phyloP scores from a whole-genome alignment of 2,797 vertebrate genomes.

The Amphiprion clarkii region DNA sequence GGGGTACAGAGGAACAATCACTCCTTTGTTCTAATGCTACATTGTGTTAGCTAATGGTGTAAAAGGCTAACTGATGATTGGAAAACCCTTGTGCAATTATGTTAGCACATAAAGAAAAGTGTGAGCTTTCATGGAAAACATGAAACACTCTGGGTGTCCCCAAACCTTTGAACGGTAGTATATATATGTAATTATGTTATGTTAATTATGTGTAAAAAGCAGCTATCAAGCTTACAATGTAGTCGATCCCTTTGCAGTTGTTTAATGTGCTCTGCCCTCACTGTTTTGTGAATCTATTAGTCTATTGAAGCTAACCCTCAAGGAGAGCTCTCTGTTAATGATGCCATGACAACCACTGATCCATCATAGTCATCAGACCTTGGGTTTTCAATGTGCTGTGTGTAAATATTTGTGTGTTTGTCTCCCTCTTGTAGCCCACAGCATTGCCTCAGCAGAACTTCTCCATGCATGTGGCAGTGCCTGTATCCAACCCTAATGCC shows the following conservation, averaged over 20 bases:
- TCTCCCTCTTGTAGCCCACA: constrained; percentile 87
- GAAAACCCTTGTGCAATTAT: too few relatives aligned
- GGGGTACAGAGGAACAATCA: too few relatives aligned
- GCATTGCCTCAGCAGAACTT: constrained; percentile 96
- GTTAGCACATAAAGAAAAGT: too few relatives aligned
- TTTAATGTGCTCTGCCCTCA: constrained; percentile 11
- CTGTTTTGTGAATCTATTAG: constrained; percentile 25
- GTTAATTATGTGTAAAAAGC: constrained; percentile 23
- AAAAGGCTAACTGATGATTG: too few relatives aligned
- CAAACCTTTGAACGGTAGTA: too few relatives aligned
- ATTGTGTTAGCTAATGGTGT: too few relatives aligned
- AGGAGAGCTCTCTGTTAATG: constrained; percentile 50
- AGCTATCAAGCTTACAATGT: constrained; percentile 18
- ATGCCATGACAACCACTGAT: constrained; percentile 63
- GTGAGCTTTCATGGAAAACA: too few relatives aligned
- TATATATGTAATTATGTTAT: constrained; percentile 1
- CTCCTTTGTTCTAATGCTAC: too few relatives aligned
- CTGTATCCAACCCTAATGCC: constrained; percentile 94
- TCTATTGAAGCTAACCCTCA: constrained; percentile 44
- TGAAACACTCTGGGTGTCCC: too few relatives aligned
- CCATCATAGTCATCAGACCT: constrained; percentile 44
- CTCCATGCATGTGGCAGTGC: constrained; percentile 99
- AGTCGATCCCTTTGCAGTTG: constrained; percentile 12
- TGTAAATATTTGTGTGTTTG: constrained; percentile 73
- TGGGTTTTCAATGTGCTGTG: constrained; percentile 56